A percentile compares a stretch with the other conserved stretches of the same genome.
phyloP scores from a whole-genome alignment of 2,888 invertebrate genomes.

The Beris chalybata region DNA sequence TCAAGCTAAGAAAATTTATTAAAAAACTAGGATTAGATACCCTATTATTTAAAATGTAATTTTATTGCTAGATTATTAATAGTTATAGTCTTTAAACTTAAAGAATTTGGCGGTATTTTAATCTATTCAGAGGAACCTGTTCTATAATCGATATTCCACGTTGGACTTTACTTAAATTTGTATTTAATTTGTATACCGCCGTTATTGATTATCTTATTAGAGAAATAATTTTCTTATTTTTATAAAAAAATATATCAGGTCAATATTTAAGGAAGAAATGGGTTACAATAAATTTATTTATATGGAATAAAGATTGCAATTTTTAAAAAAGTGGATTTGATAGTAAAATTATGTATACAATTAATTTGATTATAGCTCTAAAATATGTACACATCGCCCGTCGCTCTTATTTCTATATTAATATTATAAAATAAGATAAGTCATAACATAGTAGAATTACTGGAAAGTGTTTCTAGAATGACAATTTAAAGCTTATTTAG shows the following conservation, averaged over 20 bases:
- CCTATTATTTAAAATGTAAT: constrained; percentile 62
- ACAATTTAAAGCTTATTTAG: constrained; percentile 64
- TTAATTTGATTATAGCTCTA: constrained; percentile 48
- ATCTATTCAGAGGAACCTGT: constrained; percentile 56
- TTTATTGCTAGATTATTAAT: constrained; percentile 59
- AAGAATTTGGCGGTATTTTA: constrained; percentile 70
- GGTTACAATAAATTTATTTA: constrained; percentile 66
- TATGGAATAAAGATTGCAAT: constrained; percentile 46
- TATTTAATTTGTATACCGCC: constrained; percentile 54
- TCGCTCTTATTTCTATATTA: constrained; percentile 74
- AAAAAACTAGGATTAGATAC: constrained; percentile 71
- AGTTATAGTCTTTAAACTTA: constrained; percentile 66
- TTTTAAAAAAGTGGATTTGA: constrained; percentile 67
- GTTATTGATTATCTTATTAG: constrained; percentile 56
- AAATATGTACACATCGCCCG: constrained; percentile 79
- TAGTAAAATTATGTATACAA: constrained; percentile 61
- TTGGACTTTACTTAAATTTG: constrained; percentile 58
- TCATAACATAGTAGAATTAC: constrained; percentile 79
- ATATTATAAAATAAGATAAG: no score
- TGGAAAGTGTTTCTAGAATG: constrained; percentile 73
- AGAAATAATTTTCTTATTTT: constrained; percentile 59
- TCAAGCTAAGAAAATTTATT: constrained; percentile 55
- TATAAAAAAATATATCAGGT: constrained; percentile 63
- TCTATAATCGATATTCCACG: constrained; percentile 68
- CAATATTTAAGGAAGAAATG: constrained; percentile 68